A percentile compares a stretch with the other conserved stretches of the same genome.
Evolutionary conservation across 2,113 vertebrate species (phyloP).

Genomic region (Cheilinus undulatus): DNA sequence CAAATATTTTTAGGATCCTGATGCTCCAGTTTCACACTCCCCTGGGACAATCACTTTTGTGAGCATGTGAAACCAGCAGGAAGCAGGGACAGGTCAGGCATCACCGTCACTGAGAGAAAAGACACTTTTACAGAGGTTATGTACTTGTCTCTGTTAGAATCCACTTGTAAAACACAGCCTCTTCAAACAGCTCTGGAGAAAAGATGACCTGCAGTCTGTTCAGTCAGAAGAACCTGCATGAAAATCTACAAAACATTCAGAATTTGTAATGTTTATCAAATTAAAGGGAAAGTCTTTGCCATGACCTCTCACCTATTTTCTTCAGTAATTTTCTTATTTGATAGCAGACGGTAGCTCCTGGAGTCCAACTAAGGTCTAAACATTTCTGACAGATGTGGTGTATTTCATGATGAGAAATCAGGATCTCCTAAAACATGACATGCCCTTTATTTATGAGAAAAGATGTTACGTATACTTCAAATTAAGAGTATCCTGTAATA

Average conservation of each 20-base stretch:
- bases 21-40: slow-evolving; percentile 71
- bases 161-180: slow-evolving; percentile 31
- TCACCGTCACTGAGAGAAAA: slow-evolving; percentile 15
- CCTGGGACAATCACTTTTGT: slow-evolving; percentile 51
- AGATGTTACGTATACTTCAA: neutral
- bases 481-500: neutral
- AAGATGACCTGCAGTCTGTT: slow-evolving; percentile 14
- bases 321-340: slow-evolving; percentile 38
- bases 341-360: neutral
- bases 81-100: slow-evolving; percentile 57
- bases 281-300: slow-evolving; percentile 25
- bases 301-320: slow-evolving; percentile 15
- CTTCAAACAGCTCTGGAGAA: slow-evolving; percentile 16
- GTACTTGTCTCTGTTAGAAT: slow-evolving; percentile 39
- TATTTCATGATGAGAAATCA: neutral
- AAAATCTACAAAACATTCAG: slow-evolving; percentile 9
- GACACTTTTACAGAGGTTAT: slow-evolving; percentile 20
- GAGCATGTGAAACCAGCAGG: slow-evolving; percentile 43
- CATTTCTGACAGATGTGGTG: neutral
- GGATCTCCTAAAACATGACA: neutral
- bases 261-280: slow-evolving; percentile 60
- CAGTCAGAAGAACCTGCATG: slow-evolving; percentile 2
- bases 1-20: slow-evolving; percentile 75
- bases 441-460: neutral
- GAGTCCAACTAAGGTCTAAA: slow-evolving; percentile 1